Conservation (phyloP, 2,888 invertebrate genomes). For the Megamerina dolium region DNA sequence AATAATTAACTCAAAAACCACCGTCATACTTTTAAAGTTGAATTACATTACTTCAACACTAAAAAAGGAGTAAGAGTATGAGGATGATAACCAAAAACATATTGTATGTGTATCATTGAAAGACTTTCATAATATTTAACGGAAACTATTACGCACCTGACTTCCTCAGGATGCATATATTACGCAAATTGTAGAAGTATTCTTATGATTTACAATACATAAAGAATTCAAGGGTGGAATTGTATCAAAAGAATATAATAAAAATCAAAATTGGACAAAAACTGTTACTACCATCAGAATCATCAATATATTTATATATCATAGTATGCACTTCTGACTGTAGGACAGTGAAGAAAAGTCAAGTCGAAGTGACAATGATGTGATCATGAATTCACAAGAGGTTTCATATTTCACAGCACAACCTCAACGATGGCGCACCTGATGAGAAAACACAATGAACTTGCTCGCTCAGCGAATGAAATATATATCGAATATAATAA, state of each 20-base stretch:
- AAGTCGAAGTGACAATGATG: conserved; percentile 12
- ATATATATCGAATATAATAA: background rate
- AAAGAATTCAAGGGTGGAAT: too few species aligned
- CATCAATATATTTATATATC: too few species aligned
- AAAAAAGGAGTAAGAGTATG: too few species aligned
- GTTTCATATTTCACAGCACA: conserved; percentile 41
- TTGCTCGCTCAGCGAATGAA: conserved; percentile 4
- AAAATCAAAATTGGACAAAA: conserved; percentile 6
- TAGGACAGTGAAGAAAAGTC: conserved; percentile 25
- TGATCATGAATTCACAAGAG: conserved; percentile 36
- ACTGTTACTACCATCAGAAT: conserved; percentile 12
- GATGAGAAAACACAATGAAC: conserved; percentile 45
- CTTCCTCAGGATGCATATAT: conserved; percentile 43
- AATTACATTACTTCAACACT: too few species aligned
- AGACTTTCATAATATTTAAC: conserved; percentile 26
- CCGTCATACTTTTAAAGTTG: too few species aligned
- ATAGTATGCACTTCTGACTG: background rate
- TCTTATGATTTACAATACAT: too few species aligned
- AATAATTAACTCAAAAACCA: too few species aligned
- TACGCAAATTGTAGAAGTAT: conserved; percentile 7
- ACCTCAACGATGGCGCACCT: conserved; percentile 31
- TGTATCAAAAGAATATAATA: too few species aligned
- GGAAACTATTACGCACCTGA: conserved; percentile 48
- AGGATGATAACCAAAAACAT: too few species aligned
- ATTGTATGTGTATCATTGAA: background rate